Conservation (phyloP, 1,140 invertebrate genomes). For the Gryllus bimaculatus region DNA sequence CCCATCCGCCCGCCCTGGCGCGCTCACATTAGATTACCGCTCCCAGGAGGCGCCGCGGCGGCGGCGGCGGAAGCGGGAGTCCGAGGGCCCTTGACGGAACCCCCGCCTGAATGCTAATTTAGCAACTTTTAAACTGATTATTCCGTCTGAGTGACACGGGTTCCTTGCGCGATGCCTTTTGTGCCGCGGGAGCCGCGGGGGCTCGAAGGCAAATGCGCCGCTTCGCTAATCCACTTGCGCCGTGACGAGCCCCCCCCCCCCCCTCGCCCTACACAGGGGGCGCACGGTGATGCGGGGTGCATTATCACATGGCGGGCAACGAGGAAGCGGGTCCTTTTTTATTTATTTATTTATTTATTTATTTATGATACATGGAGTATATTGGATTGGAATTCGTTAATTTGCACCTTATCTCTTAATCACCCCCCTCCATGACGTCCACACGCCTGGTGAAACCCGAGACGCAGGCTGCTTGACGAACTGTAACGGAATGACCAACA, state of each 20-base stretch:
- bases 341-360: too few species aligned
- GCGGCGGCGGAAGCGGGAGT: neutral
- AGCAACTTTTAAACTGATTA: slow-evolving; percentile 1
- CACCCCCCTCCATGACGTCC: too few species aligned
- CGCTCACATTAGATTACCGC: slow-evolving; percentile 3
- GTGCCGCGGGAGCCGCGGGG: neutral
- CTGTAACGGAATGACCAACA: too few species aligned
- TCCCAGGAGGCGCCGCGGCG: neutral
- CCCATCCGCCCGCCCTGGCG: neutral
- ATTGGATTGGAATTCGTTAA: too few species aligned
- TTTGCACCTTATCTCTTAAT: too few species aligned
- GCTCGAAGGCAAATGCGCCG: neutral
- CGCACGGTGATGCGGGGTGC: too few species aligned
- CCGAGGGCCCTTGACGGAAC: neutral
- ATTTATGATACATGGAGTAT: too few species aligned
- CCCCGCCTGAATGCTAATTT: neutral
- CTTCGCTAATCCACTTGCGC: neutral
- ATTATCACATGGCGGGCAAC: too few species aligned
- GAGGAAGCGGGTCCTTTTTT: too few species aligned
- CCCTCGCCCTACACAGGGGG: too few species aligned
- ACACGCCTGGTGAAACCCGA: too few species aligned
- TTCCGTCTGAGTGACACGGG: neutral
- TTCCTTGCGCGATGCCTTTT: neutral
- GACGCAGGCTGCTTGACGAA: too few species aligned
- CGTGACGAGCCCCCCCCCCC: neutral